Evolutionary conservation across 2,797 vertebrate species (phyloP).

Genomic region (Scolopax rusticola): DNA sequence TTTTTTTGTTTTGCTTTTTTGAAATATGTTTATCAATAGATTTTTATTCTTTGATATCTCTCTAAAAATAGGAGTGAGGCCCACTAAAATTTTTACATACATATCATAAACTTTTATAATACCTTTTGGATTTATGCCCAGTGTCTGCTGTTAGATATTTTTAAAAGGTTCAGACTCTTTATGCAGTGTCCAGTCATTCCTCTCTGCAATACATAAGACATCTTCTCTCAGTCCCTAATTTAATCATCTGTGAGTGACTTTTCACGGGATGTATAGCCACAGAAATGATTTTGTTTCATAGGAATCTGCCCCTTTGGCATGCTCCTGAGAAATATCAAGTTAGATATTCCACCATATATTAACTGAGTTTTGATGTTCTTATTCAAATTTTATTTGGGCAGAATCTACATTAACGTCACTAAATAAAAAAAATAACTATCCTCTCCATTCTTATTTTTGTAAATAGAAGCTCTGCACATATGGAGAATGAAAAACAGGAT

Average conservation of each 20-base stretch:
- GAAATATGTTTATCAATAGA: neutral
- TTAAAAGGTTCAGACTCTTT: neutral
- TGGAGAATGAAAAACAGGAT: neutral
- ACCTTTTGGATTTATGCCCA: neutral
- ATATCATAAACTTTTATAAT: neutral
- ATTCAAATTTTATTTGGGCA: neutral
- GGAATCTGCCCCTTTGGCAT: neutral
- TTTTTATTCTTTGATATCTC: neutral
- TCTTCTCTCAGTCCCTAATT: neutral
- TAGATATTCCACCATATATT: neutral
- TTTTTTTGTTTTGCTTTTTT: neutral
- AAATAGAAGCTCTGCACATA: neutral
- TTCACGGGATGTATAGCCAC: fast-evolving
- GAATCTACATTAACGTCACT: neutral
- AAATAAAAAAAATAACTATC: neutral
- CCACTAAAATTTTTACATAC: neutral
- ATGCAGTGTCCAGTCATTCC: neutral
- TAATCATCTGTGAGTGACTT: neutral
- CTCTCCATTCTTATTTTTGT: neutral
- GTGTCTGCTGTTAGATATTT: neutral
- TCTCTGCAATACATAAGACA: neutral
- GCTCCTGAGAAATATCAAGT: neutral
- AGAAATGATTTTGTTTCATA: neutral
- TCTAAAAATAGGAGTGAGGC: neutral
- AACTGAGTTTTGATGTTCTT: neutral